A percentile compares a stretch with the other conserved stretches of the same genome.
Conservation (phyloP, 2,113 vertebrate species). For the Eurypyga helias region DNA sequence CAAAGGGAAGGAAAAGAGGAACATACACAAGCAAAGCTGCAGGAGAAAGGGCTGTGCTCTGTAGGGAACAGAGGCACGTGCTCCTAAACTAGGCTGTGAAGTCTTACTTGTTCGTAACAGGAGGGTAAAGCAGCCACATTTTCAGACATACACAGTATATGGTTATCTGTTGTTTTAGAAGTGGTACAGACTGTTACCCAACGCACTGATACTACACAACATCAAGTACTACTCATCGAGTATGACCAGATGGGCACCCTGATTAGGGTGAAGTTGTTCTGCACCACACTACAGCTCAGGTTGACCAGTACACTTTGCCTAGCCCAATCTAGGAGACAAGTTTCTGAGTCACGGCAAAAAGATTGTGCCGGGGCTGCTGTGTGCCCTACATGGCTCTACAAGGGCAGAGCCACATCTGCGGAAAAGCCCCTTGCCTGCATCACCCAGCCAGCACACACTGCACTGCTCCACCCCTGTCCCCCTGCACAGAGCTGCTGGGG, state of each 20-base stretch:
- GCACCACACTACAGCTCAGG: neutral
- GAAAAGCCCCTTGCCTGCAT: neutral
- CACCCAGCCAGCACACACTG: rapidly evolving
- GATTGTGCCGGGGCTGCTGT: rapidly evolving
- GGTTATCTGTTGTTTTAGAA: neutral
- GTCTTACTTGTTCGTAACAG: neutral
- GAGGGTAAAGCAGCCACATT: neutral
- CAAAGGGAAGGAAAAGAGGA: neutral
- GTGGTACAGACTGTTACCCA: neutral
- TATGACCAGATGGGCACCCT: neutral
- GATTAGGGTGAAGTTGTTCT: neutral
- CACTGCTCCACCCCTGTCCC: neutral
- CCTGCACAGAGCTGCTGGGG: rapidly evolving
- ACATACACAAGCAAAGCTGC: neutral
- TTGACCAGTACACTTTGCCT: neutral
- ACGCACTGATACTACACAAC: neutral
- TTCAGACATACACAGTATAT: neutral
- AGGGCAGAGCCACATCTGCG: neutral
- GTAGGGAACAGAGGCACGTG: neutral
- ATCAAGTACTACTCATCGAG: neutral
- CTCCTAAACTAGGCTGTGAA: neutral
- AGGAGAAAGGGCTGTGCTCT: neutral
- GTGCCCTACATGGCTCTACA: neutral
- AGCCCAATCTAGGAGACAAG: rapidly evolving
- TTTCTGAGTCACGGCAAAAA: rapidly evolving